These are phyloP conservation scores for Hydractinia echinata DNA, from an alignment of 30 jellyfish, hydroid and myxozoan genomes.

Conservation along the genomic window DNA sequence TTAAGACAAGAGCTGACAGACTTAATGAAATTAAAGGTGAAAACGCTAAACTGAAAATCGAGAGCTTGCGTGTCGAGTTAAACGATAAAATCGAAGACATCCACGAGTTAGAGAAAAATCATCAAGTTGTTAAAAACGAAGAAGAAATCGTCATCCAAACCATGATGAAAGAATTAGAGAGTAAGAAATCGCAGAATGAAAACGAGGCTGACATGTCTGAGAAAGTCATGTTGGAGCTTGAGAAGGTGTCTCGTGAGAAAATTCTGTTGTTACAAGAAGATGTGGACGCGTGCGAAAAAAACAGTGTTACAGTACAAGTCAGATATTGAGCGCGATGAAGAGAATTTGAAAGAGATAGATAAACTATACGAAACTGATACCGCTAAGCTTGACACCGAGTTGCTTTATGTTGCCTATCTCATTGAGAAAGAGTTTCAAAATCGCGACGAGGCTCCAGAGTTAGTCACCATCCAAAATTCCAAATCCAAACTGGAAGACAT, in stretches of 20 bases:
- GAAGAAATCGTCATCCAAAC: constrained; percentile 65
- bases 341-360: constrained; percentile 54
- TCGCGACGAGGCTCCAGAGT: constrained; percentile 34
- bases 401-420: constrained; percentile 71
- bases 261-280: constrained; percentile 65
- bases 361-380: constrained; percentile 61
- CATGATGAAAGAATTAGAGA: constrained; percentile 49
- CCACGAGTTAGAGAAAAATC: constrained; percentile 37
- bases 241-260: constrained; percentile 75
- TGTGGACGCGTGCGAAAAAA: constrained; percentile 87
- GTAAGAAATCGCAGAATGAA: constrained; percentile 50
- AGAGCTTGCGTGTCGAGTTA: constrained; percentile 25
- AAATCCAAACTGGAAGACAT: constrained; percentile 62
- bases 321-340: constrained; percentile 52
- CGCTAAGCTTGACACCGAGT: constrained; percentile 85
- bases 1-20: constrained; percentile 26
- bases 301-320: constrained; percentile 59
- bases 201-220: constrained; percentile 45
- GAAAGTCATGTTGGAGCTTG: constrained; percentile 43
- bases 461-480: constrained; percentile 37
- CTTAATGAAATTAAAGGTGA: constrained; percentile 24
- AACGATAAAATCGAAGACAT: constrained; percentile 33
- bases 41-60: constrained; percentile 43
- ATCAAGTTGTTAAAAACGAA: constrained; percentile 30
- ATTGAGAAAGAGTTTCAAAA: constrained; percentile 75